These are phyloP conservation scores for Chironomus striatipennis DNA, from an alignment of 1,140 invertebrate species.

Conservation along the genomic window DNA sequence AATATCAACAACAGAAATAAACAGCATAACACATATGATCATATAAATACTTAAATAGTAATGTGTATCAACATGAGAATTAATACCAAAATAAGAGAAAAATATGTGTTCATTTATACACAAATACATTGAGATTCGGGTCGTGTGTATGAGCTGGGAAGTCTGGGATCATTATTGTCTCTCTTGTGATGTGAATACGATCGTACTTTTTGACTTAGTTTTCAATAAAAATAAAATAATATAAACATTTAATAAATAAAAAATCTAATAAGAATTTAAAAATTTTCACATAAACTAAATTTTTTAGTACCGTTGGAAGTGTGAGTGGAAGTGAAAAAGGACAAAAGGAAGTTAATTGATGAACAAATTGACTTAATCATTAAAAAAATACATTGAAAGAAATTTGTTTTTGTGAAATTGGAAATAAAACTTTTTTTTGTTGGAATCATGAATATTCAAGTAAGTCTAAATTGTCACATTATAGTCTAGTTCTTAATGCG, in stretches of 20 bases:
- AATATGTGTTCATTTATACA: not conserved
- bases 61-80: not conserved
- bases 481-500: no score
- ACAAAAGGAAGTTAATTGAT: no score
- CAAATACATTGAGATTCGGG: not conserved
- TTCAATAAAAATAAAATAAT: not conserved
- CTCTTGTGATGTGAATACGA: constrained; percentile 1
- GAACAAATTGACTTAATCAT: no score
- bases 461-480: no score
- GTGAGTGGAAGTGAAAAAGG: no score
- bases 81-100: constrained; percentile 14
- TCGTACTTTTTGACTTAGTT: not conserved
- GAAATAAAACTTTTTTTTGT: no score
- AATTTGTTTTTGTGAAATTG: no score
- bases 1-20: not conserved
- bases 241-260: not conserved
- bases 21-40: not conserved
- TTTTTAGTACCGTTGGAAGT: no score
- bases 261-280: no score
- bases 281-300: no score
- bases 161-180: constrained; percentile 12
- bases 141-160: not conserved
- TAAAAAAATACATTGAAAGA: no score
- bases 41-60: not conserved
- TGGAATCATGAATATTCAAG: no score